phyloP scores from a whole-genome alignment of 1,140 invertebrate genomes.

The Lepeophtheirus salmonis region DNA sequence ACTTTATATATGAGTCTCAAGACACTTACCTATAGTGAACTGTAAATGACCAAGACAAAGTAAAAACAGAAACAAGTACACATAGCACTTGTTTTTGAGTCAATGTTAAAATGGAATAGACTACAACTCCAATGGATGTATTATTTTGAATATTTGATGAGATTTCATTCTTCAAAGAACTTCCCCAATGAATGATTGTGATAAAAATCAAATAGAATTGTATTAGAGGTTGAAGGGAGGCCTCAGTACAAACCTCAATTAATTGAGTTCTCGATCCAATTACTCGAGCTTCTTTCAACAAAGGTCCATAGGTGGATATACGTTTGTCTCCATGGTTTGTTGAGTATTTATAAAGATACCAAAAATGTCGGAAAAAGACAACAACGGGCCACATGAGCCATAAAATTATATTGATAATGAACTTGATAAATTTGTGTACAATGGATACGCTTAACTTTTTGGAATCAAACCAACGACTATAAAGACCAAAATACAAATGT shows the following conservation, averaged over 20 bases:
- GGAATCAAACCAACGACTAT: neutral
- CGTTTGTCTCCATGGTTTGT: neutral
- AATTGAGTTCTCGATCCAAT: constrained; percentile 12
- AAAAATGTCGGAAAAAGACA: constrained; percentile 11
- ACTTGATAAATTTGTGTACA: neutral
- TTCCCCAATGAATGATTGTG: neutral
- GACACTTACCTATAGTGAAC: neutral
- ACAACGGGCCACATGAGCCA: constrained; percentile 2
- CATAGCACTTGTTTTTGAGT: neutral
- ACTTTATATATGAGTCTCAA: neutral
- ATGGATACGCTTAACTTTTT: too few relatives aligned
- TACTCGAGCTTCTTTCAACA: neutral
- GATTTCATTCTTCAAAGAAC: neutral
- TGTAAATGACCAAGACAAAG: constrained; percentile 7
- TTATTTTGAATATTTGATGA: too few relatives aligned
- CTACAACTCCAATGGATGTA: neutral
- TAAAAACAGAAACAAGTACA: constrained; percentile 5
- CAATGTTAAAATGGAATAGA: neutral
- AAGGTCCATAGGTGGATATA: neutral
- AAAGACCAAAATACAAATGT: neutral
- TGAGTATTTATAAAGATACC: neutral
- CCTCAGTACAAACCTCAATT: constrained; percentile 14
- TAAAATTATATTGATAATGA: neutral
- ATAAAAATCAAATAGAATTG: constrained; percentile 10
- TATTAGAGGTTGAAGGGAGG: constrained; percentile 9